Conservation (phyloP, 2,888 invertebrate species). For the Hymenopus coronatus region DNA sequence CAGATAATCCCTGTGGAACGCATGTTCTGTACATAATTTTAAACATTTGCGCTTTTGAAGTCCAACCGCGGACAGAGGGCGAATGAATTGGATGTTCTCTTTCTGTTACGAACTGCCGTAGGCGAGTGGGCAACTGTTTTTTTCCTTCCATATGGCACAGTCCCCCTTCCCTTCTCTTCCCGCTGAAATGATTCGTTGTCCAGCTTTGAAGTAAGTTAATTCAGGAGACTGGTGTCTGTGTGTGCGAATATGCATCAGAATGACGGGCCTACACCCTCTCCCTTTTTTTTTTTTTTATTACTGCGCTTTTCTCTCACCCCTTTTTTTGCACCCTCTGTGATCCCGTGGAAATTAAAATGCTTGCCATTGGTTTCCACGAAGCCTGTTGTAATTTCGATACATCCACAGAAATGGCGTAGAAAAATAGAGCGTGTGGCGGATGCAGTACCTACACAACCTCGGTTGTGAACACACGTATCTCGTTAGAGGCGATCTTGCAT, state of each 20-base stretch:
- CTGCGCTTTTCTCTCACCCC: not conserved
- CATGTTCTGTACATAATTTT: not conserved
- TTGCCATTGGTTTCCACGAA: not conserved
- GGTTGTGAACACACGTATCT: not conserved
- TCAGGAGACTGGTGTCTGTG: not conserved
- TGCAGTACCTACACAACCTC: not conserved
- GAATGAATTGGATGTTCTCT: not conserved
- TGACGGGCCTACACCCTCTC: not conserved
- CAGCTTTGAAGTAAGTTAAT: not conserved
- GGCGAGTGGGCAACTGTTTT: not conserved
- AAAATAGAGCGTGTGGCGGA: not conserved
- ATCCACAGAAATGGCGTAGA: not conserved
- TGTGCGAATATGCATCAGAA: not conserved
- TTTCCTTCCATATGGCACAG: not conserved
- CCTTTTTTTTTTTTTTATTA: not conserved
- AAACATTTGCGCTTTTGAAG: not conserved
- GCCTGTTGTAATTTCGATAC: not conserved
- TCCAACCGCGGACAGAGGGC: not conserved
- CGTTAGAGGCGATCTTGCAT: not conserved
- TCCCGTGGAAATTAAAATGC: not conserved
- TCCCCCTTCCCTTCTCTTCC: not conserved
- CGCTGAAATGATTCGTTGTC: not conserved
- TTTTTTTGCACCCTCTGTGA: not conserved
- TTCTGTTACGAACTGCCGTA: not conserved
- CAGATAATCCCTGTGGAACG: not conserved